Percentiles rank a stretch among this genome's conserved stretches.
Evolutionary conservation across 2,888 invertebrate genomes (phyloP).

Genomic region (Lepidonotus clava): DNA sequence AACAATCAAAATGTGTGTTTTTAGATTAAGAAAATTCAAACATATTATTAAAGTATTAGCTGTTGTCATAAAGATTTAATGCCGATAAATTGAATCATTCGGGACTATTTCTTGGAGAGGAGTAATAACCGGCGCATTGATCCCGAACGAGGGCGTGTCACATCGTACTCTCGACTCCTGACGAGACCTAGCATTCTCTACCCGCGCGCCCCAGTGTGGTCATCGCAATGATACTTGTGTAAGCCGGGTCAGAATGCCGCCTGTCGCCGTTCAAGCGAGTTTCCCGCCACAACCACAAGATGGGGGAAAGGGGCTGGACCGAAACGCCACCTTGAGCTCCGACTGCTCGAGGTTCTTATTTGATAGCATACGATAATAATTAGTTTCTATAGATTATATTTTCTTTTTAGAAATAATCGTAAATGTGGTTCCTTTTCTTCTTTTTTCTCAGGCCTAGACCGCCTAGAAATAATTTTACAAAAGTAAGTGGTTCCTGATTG

Average conservation of each 20-base stretch:
- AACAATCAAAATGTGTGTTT: background rate
- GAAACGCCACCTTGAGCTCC: background rate
- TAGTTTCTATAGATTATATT: too few species aligned
- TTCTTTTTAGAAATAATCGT: too few species aligned
- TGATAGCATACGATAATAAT: background rate
- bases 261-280: background rate
- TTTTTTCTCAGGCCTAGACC: too few species aligned
- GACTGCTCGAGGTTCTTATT: too few species aligned
- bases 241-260: too few species aligned
- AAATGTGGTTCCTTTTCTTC: too few species aligned
- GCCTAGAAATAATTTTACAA: too few species aligned
- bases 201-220: too few species aligned
- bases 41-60: background rate
- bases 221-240: too few species aligned
- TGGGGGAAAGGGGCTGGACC: background rate
- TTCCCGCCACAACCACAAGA: background rate
- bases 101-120: background rate
- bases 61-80: background rate
- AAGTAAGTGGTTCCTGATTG: too few species aligned
- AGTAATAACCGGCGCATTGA: slow-evolving; percentile 35
- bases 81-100: background rate
- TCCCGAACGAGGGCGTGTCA: slow-evolving; percentile 37
- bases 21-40: background rate
- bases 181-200: slow-evolving; percentile 3
- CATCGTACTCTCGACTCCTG: slow-evolving; percentile 17